These are phyloP conservation scores for Epinotia bilunana DNA, from an alignment of 2,888 invertebrate species.

Conservation along the genomic window DNA sequence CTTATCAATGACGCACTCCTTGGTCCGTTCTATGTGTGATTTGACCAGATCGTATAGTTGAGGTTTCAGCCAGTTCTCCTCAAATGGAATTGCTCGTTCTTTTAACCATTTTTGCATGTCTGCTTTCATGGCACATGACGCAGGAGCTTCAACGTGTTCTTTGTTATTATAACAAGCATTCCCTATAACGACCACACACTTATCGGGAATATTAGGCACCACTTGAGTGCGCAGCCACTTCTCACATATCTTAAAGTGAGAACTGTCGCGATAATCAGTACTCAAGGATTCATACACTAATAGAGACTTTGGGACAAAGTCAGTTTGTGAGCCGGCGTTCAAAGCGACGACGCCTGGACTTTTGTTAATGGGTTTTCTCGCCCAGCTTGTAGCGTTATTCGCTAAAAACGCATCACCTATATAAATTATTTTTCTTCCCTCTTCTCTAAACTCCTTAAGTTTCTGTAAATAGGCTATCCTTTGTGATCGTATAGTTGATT, in stretches of 20 bases:
- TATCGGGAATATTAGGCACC: background rate
- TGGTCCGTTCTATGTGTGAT: background rate
- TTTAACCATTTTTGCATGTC: background rate
- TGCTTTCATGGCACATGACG: background rate
- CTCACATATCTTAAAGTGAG: background rate
- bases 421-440: background rate
- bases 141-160: background rate
- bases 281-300: background rate
- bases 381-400: background rate
- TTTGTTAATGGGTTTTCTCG: background rate
- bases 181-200: background rate
- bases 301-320: background rate
- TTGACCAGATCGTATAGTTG: background rate
- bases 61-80: conserved; percentile 3
- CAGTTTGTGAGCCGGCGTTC: background rate
- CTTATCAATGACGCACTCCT: background rate
- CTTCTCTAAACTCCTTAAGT: background rate
- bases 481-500: background rate
- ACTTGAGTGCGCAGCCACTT: background rate
- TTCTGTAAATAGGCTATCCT: conserved; percentile 8
- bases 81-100: background rate
- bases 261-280: background rate
- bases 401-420: background rate
- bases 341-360: background rate
- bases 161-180: conserved; percentile 4